phyloP scores from a whole-genome alignment of 2,113 vertebrate genomes.

The Fregetta grallaria region DNA sequence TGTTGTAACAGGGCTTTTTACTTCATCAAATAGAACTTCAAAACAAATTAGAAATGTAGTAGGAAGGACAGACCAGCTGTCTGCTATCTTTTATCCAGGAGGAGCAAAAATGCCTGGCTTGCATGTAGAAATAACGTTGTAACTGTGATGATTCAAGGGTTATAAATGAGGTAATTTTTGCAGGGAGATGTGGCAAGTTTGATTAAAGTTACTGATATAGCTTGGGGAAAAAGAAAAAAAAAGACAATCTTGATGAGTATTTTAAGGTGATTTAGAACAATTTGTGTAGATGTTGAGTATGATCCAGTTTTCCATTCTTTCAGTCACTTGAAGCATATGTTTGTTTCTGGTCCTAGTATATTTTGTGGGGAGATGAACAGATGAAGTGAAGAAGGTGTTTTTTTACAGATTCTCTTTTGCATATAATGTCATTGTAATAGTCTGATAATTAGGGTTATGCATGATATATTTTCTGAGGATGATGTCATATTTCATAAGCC shows the following conservation, averaged over 20 bases:
- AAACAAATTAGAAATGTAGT: conserved; percentile 20
- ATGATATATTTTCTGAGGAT: conserved; percentile 24
- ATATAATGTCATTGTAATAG: background rate
- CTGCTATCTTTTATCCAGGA: background rate
- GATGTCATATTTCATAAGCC: conserved; percentile 58
- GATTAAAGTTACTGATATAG: background rate
- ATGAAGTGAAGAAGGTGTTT: background rate
- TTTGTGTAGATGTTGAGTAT: background rate
- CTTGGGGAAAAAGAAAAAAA: no score
- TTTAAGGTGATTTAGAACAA: background rate
- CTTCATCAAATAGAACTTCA: conserved; percentile 26
- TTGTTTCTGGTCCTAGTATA: background rate
- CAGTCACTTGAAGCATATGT: background rate
- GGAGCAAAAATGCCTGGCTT: background rate
- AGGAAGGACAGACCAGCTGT: background rate
- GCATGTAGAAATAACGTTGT: background rate
- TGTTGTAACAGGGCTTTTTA: conserved; percentile 37
- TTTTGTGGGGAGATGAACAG: background rate
- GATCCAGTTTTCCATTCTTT: background rate
- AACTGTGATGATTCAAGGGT: background rate
- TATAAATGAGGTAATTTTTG: background rate
- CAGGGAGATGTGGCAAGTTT: background rate
- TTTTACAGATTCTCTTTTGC: background rate
- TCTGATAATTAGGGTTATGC: background rate
- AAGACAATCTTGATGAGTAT: background rate